Evolutionary conservation across 2,888 invertebrate genomes (phyloP).

Genomic region (Lepeophtheirus nordmannii): DNA sequence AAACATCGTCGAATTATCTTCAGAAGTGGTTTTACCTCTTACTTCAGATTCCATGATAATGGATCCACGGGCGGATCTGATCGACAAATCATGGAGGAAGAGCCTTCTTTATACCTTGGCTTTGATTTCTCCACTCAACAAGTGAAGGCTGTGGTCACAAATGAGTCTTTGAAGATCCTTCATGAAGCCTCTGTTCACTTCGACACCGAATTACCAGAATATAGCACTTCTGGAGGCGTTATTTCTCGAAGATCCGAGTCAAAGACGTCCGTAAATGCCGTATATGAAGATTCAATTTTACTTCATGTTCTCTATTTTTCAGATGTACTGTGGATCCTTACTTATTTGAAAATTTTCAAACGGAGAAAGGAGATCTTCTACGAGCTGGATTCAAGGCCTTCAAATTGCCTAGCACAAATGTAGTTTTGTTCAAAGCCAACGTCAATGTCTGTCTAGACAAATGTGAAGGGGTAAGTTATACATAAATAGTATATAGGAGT

Average conservation of each 20-base stretch:
- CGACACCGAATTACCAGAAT: constrained; percentile 84
- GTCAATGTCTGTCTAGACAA: constrained; percentile 78
- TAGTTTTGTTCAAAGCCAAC: constrained; percentile 78
- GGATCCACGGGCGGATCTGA: too few species aligned
- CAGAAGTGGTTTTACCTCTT: too few species aligned
- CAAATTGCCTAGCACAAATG: constrained; percentile 82
- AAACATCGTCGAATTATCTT: too few species aligned
- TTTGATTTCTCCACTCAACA: constrained; percentile 30
- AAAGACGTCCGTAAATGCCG: constrained; percentile 46
- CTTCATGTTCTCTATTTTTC: constrained; percentile 28
- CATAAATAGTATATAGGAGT: too few species aligned
- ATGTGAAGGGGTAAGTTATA: constrained; percentile 58
- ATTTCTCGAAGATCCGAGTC: constrained; percentile 36
- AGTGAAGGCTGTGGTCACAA: constrained; percentile 63
- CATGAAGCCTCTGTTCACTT: constrained; percentile 71
- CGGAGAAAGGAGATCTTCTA: constrained; percentile 65
- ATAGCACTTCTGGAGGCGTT: constrained; percentile 36
- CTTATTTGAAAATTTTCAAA: constrained; percentile 78
- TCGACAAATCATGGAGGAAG: not conserved
- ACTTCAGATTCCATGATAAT: too few species aligned
- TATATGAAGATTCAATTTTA: too few species aligned
- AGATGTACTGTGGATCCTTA: constrained; percentile 84
- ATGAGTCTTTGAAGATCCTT: constrained; percentile 52
- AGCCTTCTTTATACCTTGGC: constrained; percentile 26
- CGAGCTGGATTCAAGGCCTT: constrained; percentile 79